Evolutionary conservation across 2,888 invertebrate species (phyloP).

Genomic region (Melanargia galathea): DNA sequence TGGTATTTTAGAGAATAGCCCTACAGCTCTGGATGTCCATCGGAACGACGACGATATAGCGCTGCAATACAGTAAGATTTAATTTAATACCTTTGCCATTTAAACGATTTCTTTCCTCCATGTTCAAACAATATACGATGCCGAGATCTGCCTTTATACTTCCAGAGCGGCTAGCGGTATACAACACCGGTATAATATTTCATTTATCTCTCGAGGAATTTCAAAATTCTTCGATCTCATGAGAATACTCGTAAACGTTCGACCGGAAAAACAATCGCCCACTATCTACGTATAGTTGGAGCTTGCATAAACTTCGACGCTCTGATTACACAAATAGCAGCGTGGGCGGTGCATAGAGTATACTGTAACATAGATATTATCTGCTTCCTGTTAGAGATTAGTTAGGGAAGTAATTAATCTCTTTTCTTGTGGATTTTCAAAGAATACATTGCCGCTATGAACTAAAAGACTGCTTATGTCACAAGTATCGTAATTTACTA

Average conservation of each 20-base stretch:
- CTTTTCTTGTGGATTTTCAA: too few relatives aligned
- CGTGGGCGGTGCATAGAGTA: background rate
- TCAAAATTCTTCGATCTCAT: conserved; percentile 35
- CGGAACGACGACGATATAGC: too few relatives aligned
- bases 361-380: background rate
- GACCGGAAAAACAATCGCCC: conserved; percentile 26
- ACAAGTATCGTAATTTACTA: too few relatives aligned
- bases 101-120: background rate
- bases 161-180: background rate
- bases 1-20: too few relatives aligned
- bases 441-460: too few relatives aligned
- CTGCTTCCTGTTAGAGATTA: too few relatives aligned
- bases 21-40: too few relatives aligned
- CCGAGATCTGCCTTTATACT: background rate
- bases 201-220: conserved; percentile 37
- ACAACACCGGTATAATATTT: conserved; percentile 34
- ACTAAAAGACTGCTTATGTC: too few relatives aligned
- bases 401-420: too few relatives aligned
- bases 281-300: conserved; percentile 15
- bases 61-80: too few relatives aligned
- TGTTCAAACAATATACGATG: conserved; percentile 7
- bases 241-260: conserved; percentile 28
- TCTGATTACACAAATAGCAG: background rate
- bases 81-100: too few relatives aligned
- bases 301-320: background rate